Percentiles rank a stretch among this genome's conserved stretches.
These are phyloP conservation scores for Xiphorhynchus elegans DNA, from an alignment of 2,113 vertebrate species.

Conservation along the genomic window DNA sequence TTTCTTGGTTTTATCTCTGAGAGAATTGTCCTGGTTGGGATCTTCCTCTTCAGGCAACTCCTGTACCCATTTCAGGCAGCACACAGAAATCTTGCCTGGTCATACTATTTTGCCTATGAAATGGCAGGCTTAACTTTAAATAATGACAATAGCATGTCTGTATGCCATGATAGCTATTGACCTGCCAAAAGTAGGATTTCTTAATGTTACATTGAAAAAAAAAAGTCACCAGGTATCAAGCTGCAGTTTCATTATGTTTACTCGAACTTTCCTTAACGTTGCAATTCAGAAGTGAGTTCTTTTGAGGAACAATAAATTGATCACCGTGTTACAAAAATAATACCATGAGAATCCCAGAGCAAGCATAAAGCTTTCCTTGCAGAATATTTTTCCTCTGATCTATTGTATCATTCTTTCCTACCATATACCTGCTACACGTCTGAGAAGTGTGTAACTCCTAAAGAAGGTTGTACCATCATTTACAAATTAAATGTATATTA, in stretches of 20 bases:
- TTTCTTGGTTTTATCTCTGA: not conserved
- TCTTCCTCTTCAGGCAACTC: not conserved
- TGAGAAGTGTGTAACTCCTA: not conserved
- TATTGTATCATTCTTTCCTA: not conserved
- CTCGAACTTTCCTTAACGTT: not conserved
- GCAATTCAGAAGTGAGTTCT: not conserved
- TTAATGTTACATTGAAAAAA: not conserved
- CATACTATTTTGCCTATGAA: not conserved
- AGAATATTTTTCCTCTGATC: constrained; percentile 9
- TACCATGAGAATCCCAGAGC: not conserved
- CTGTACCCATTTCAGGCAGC: not conserved
- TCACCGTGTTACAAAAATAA: not conserved
- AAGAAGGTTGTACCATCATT: not conserved
- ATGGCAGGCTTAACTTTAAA: not conserved
- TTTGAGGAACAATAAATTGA: not conserved
- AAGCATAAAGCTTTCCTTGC: not conserved
- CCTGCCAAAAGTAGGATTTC: not conserved
- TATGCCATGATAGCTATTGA: not conserved
- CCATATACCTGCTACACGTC: not conserved
- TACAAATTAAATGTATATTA: not conserved
- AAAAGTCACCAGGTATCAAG: not conserved
- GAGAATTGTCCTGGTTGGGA: not conserved
- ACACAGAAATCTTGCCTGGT: not conserved
- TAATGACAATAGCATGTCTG: not conserved
- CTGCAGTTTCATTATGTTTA: not conserved